phyloP scores from a whole-genome alignment of 2,797 vertebrate genomes.

The Carduelis carduelis region DNA sequence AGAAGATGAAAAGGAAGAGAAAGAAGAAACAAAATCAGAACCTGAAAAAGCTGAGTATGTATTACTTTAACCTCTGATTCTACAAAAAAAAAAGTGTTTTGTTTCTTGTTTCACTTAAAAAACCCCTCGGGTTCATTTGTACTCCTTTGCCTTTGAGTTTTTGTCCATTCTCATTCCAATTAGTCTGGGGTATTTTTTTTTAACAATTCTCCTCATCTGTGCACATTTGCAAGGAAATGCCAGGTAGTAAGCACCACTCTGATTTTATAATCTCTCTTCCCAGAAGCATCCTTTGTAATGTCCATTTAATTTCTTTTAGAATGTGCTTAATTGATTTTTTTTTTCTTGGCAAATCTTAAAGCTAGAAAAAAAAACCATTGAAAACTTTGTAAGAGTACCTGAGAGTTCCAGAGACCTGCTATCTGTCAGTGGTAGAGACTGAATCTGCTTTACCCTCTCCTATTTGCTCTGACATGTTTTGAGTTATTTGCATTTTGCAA shows the following conservation, averaged over 20 bases:
- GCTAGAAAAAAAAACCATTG: neutral
- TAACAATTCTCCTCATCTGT: neutral
- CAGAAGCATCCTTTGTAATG: neutral
- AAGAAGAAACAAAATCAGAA: conserved; percentile 79
- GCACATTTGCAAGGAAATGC: neutral
- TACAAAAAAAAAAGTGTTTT: neutral
- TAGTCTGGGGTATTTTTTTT: neutral
- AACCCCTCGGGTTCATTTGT: neutral
- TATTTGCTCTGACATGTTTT: neutral
- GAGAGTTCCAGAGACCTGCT: neutral
- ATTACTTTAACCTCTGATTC: neutral
- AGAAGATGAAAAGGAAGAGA: conserved; percentile 80
- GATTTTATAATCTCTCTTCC: neutral
- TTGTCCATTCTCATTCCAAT: neutral
- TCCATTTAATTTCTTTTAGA: neutral
- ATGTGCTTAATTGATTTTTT: neutral
- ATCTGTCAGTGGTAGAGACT: neutral
- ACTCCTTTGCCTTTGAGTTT: neutral
- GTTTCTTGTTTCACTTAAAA: neutral
- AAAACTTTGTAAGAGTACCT: neutral
- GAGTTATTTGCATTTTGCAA: neutral
- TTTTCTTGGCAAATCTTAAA: neutral
- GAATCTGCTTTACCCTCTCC: neutral
- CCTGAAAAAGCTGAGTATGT: conserved; percentile 88
- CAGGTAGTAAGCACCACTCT: neutral